These are phyloP conservation scores for Phalacrocorax pelagicus DNA, from an alignment of 2,113 vertebrate species.

Conservation along the genomic window DNA sequence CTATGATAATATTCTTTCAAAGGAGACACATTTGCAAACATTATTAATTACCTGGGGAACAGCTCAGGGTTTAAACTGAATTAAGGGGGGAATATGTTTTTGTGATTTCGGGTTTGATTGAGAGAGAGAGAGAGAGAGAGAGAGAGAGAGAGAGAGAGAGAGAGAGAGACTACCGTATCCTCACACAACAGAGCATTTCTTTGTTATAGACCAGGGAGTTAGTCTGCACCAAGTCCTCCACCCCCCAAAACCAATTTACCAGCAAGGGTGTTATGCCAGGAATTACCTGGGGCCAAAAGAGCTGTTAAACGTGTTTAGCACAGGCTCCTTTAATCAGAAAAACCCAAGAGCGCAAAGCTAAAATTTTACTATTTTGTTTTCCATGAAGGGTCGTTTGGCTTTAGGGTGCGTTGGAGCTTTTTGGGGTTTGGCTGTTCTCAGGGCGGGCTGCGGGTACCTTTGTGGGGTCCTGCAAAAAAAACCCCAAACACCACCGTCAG, in stretches of 20 bases:
- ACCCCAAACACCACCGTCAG: not conserved
- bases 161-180: not conserved
- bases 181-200: not conserved
- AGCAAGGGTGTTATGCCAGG: slow-evolving; percentile 26
- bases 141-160: not conserved
- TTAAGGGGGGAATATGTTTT: not conserved
- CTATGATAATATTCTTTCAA: slow-evolving; percentile 19
- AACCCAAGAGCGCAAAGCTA: not conserved
- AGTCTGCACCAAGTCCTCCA: not conserved
- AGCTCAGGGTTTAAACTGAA: not conserved
- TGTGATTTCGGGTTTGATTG: not conserved
- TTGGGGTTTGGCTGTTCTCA: not conserved
- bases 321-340: not conserved
- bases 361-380: not conserved
- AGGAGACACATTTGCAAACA: not conserved
- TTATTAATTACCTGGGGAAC: slow-evolving; percentile 22
- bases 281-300: slow-evolving; percentile 54
- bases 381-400: not conserved
- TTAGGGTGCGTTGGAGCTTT: not conserved
- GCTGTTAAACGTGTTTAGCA: slow-evolving; percentile 14
- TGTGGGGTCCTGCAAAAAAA: not conserved
- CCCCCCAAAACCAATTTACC: slow-evolving; percentile 16
- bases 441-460: not conserved
- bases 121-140: not conserved
- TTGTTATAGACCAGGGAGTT: slow-evolving; percentile 9